These are phyloP conservation scores for Glomeris marginata DNA, from an alignment of 2,888 invertebrate species.

Conservation along the genomic window DNA sequence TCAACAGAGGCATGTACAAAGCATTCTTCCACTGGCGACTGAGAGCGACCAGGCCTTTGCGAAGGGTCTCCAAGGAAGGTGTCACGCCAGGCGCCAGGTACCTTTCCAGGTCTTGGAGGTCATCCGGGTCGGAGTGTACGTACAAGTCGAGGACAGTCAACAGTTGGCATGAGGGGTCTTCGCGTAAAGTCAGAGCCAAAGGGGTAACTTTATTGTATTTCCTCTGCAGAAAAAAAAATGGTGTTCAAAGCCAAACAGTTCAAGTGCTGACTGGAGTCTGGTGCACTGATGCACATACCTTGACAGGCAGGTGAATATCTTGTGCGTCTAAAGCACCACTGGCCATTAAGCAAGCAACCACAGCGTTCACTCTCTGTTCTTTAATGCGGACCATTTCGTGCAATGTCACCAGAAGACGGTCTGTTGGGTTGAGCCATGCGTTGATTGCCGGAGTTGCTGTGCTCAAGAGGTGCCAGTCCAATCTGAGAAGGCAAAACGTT, in stretches of 20 bases:
- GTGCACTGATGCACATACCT: conserved; percentile 36
- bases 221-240: conserved; percentile 41
- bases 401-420: conserved; percentile 69
- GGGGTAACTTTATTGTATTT: conserved; percentile 79
- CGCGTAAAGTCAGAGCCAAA: conserved; percentile 75
- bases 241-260: no score
- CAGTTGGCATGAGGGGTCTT: conserved; percentile 89
- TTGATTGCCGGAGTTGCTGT: conserved; percentile 94
- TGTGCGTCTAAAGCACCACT: conserved; percentile 81
- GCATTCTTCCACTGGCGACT: conserved; percentile 96
- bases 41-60: conserved; percentile 92
- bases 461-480: conserved; percentile 92
- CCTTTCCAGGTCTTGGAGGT: conserved; percentile 59
- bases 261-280: no score
- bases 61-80: conserved; percentile 69
- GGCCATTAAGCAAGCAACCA: conserved; percentile 79
- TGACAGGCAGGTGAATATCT: conserved; percentile 60
- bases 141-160: conserved; percentile 76
- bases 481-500: conserved; percentile 32
- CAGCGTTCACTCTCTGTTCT: conserved; percentile 39
- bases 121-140: conserved; percentile 34
- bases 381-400: conserved; percentile 64
- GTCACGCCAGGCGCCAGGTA: conserved; percentile 69
- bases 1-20: conserved; percentile 75
- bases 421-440: conserved; percentile 95